Percentiles rank a stretch among this genome's conserved stretches.
phyloP scores from a whole-genome alignment of 2,797 vertebrate genomes.

The Picus viridis region DNA sequence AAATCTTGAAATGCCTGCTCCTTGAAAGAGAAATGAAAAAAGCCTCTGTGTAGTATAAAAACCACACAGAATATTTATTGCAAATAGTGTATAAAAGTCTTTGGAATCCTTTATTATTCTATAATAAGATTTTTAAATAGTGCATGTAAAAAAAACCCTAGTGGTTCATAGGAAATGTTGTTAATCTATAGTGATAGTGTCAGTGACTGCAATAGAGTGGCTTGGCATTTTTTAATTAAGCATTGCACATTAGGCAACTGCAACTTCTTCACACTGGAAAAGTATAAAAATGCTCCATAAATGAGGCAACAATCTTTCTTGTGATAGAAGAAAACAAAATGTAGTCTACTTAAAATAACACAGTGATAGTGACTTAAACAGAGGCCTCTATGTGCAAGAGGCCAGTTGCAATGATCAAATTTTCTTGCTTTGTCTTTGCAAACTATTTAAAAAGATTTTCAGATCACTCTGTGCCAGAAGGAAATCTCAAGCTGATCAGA shows the following conservation, averaged over 20 bases:
- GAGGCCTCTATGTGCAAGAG: not conserved
- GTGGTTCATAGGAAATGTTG: not conserved
- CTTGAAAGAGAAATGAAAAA: not conserved
- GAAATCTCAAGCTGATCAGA: not conserved
- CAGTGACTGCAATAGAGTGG: not conserved
- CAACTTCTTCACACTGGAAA: not conserved
- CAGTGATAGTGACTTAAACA: not conserved
- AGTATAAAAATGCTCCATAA: not conserved
- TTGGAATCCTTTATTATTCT: not conserved
- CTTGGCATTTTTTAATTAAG: not conserved
- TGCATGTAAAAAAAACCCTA: not conserved
- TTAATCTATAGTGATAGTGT: accelerated
- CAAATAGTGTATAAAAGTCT: not conserved
- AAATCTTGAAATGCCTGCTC: not conserved
- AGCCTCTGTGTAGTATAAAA: not conserved
- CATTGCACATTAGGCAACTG: not conserved
- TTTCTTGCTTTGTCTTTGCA: not conserved
- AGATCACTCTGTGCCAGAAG: not conserved
- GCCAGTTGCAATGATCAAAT: not conserved
- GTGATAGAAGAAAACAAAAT: not conserved
- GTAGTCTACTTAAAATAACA: not conserved
- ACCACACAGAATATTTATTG: not conserved
- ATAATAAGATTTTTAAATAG: not conserved
- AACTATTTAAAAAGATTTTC: not conserved
- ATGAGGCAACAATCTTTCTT: not conserved